phyloP scores from a whole-genome alignment of 2,888 invertebrate genomes.

The Eumacrocentrus americanus region DNA sequence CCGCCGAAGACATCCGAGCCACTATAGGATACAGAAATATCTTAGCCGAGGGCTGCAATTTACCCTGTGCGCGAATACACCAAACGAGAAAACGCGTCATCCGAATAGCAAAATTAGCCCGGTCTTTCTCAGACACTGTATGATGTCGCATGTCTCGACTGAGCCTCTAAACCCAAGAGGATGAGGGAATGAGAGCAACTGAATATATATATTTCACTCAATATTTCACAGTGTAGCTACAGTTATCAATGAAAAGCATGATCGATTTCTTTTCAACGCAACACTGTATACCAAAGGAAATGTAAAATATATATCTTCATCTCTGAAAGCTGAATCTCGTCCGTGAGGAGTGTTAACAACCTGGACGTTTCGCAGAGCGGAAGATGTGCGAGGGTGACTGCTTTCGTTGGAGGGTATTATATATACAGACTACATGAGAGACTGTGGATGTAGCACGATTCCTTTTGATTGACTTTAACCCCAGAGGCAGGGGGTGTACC shows the following conservation, averaged over 20 bases:
- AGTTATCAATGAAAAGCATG: too few species aligned
- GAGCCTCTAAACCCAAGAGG: too few species aligned
- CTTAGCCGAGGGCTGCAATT: slow-evolving; percentile 1
- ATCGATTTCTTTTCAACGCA: too few species aligned
- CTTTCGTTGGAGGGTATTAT: too few species aligned
- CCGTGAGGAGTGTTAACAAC: slow-evolving; percentile 6
- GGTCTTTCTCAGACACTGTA: slow-evolving; percentile 52
- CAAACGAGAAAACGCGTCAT: slow-evolving; percentile 22
- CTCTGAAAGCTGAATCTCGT: slow-evolving; percentile 6
- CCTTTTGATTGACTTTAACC: slow-evolving; percentile 24
- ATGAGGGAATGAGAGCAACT: too few species aligned
- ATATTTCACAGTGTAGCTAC: too few species aligned
- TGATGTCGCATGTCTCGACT: slow-evolving; percentile 37
- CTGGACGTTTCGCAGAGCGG: slow-evolving; percentile 6
- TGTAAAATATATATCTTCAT: slow-evolving; percentile 11
- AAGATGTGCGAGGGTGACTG: background rate
- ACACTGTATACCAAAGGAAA: background rate
- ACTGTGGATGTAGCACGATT: background rate
- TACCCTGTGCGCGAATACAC: background rate
- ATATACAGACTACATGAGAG: background rate
- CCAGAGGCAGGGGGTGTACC: background rate
- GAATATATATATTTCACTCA: too few species aligned
- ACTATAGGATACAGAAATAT: slow-evolving; percentile 2
- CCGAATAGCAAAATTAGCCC: slow-evolving; percentile 52
- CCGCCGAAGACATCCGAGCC: background rate